These are phyloP conservation scores for Philereme transversata DNA, from an alignment of 2,888 invertebrate genomes.

Conservation along the genomic window DNA sequence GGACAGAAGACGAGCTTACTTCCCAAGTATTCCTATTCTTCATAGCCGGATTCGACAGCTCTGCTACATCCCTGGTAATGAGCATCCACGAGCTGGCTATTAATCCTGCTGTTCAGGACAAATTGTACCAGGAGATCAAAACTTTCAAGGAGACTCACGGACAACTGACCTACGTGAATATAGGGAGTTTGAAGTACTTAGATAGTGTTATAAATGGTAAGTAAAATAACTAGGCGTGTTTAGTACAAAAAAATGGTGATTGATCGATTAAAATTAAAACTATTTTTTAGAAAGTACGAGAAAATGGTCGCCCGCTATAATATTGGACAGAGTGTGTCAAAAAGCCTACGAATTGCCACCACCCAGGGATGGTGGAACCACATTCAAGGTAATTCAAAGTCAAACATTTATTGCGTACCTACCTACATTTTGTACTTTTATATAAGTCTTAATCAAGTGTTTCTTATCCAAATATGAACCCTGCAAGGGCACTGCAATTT, in stretches of 20 bases:
- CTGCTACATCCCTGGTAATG: constrained; percentile 59
- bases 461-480: too few relatives aligned
- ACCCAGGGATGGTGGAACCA: constrained; percentile 50
- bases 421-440: too few relatives aligned
- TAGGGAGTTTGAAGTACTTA: constrained; percentile 57
- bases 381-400: constrained; percentile 41
- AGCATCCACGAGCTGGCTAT: constrained; percentile 54
- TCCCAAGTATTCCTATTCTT: constrained; percentile 73
- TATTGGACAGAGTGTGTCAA: constrained; percentile 71
- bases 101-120: constrained; percentile 67
- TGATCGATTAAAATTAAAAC: too few relatives aligned
- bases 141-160: constrained; percentile 44
- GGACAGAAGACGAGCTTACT: constrained; percentile 62
- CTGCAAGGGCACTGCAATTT: too few relatives aligned
- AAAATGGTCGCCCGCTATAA: constrained; percentile 66
- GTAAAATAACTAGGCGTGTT: neutral
- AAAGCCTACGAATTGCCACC: constrained; percentile 65
- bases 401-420: too few relatives aligned
- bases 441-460: too few relatives aligned
- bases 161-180: constrained; percentile 50
- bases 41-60: constrained; percentile 67
- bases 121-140: constrained; percentile 63
- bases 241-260: too few relatives aligned
- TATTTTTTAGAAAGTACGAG: constrained; percentile 54
- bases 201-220: constrained; percentile 62